Evolutionary conservation across 2,113 vertebrate species (phyloP).

Genomic region (Tiliqua scincoides): DNA sequence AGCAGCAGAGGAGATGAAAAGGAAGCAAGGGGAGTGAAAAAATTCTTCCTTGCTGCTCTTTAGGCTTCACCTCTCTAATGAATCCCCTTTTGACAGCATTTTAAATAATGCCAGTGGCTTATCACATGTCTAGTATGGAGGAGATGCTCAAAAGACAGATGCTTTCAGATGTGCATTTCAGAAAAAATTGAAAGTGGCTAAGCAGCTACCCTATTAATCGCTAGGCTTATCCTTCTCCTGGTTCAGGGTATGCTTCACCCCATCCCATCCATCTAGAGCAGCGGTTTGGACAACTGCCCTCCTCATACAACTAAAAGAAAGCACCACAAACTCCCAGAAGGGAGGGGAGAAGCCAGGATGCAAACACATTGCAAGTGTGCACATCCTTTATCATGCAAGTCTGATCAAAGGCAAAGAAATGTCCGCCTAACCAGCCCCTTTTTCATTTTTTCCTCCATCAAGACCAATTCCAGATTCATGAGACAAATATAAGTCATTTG

Average conservation of each 20-base stretch:
- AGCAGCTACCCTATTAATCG: fast-evolving
- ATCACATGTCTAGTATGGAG: not conserved
- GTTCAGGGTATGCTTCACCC: too few species aligned
- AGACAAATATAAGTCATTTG: not conserved
- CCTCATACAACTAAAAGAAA: too few species aligned
- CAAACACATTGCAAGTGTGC: too few species aligned
- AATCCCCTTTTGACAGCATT: not conserved
- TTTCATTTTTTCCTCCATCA: not conserved
- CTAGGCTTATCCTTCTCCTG: fast-evolving
- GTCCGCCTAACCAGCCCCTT: too few species aligned
- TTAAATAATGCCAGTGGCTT: constrained; percentile 4
- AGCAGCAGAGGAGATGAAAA: constrained; percentile 9
- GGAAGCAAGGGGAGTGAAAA: constrained; percentile 1
- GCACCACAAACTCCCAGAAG: too few species aligned
- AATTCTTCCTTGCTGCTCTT: constrained; percentile 11
- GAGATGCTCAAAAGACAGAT: not conserved
- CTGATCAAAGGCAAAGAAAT: too few species aligned
- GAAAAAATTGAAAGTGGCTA: not conserved
- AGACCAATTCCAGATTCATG: not conserved
- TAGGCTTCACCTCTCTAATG: not conserved
- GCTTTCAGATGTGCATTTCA: fast-evolving
- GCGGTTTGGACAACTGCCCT: too few species aligned
- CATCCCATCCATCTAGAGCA: too few species aligned
- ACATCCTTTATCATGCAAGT: too few species aligned
- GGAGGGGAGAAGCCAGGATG: too few species aligned